Percentiles rank a stretch among this genome's conserved stretches.
These are phyloP conservation scores for Coracopsis vasa DNA, from an alignment of 2,113 vertebrate species.

Conservation along the genomic window DNA sequence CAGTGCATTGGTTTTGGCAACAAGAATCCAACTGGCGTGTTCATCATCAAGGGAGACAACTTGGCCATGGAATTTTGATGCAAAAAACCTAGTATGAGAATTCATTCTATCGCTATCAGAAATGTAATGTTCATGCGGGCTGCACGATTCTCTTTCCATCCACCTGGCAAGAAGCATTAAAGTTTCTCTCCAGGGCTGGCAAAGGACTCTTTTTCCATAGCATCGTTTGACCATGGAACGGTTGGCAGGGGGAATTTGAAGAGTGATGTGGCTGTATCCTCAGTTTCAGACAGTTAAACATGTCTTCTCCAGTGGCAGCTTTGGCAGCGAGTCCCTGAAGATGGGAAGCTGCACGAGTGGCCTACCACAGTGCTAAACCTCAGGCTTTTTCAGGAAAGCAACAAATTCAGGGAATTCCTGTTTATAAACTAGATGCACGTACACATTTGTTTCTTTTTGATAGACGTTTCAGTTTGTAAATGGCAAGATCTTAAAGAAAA, in stretches of 20 bases:
- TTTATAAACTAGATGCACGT: not conserved
- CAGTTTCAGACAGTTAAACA: not conserved
- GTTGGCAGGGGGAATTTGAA: constrained; percentile 18
- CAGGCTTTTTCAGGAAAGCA: not conserved
- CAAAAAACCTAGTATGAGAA: not conserved
- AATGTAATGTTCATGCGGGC: not conserved
- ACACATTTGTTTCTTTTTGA: not conserved
- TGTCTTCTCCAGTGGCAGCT: not conserved
- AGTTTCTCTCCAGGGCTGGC: constrained; percentile 19
- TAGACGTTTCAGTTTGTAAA: not conserved
- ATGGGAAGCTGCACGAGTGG: not conserved
- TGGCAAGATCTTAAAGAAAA: not conserved
- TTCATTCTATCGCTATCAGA: not conserved
- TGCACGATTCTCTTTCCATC: constrained; percentile 10
- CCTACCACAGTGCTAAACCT: not conserved
- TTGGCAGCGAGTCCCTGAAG: not conserved
- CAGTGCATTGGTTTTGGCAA: not conserved
- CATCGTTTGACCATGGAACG: constrained; percentile 17
- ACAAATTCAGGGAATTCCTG: not conserved
- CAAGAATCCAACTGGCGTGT: not conserved
- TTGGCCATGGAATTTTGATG: not conserved
- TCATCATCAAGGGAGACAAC: not conserved
- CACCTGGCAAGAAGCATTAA: not conserved
- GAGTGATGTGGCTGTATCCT: constrained; percentile 30
- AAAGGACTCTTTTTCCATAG: constrained; percentile 25